phyloP scores from a whole-genome alignment of 2,888 invertebrate genomes.

The Phortica magna region DNA sequence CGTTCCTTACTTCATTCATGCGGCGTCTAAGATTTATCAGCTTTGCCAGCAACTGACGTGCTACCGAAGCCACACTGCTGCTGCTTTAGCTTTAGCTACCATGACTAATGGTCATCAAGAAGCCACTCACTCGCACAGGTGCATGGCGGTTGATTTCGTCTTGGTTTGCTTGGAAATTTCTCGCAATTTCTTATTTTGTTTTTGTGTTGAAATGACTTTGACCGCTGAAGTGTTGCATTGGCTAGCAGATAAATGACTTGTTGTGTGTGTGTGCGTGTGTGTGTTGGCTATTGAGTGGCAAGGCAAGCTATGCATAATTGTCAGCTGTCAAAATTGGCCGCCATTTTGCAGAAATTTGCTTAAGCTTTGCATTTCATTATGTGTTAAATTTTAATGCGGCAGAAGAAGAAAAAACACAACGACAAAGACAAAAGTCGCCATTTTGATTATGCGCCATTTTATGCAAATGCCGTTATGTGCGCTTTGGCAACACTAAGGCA shows the following conservation, averaged over 20 bases:
- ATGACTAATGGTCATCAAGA: slow-evolving; percentile 15
- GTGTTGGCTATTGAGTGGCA: not conserved
- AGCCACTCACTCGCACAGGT: not conserved
- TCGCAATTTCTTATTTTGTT: not conserved
- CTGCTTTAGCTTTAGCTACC: not conserved
- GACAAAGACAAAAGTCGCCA: not conserved
- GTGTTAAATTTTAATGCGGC: not conserved
- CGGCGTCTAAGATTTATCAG: slow-evolving; percentile 18
- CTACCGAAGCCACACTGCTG: not conserved
- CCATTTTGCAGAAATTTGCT: not conserved
- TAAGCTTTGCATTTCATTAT: slow-evolving; percentile 10
- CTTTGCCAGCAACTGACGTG: not conserved
- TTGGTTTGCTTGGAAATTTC: not conserved
- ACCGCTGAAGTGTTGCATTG: not conserved
- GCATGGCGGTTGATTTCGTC: not conserved
- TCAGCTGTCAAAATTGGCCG: not conserved
- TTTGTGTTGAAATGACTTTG: not conserved
- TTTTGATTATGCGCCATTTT: slow-evolving; percentile 5
- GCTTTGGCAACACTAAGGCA: not conserved
- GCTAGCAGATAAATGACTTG: not conserved
- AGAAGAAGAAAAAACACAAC: not conserved
- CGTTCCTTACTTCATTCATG: too few species aligned
- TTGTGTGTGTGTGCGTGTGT: too few species aligned
- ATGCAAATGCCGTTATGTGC: slow-evolving; percentile 4
- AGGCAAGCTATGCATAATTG: not conserved